These are phyloP conservation scores for Brachyrhaphis roseni DNA, from an alignment of 2,797 vertebrate species.

Conservation along the genomic window DNA sequence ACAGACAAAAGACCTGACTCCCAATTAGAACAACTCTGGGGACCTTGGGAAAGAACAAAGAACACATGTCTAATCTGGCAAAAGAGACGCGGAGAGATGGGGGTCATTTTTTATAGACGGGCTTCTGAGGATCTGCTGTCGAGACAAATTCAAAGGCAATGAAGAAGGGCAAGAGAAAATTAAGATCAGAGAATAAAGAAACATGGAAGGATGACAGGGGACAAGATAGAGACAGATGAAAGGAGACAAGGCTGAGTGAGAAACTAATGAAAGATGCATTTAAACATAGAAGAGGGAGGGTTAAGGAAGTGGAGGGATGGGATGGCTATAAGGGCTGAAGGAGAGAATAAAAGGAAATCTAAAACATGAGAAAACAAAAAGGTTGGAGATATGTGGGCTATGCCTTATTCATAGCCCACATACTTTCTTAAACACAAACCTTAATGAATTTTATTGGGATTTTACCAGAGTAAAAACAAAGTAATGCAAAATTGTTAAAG, in stretches of 20 bases:
- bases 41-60: conserved; percentile 67
- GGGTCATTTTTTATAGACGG: conserved; percentile 47
- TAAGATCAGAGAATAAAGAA: conserved; percentile 50
- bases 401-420: too few species aligned
- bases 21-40: conserved; percentile 67
- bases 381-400: neutral
- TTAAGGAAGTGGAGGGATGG: conserved; percentile 7
- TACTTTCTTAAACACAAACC: neutral
- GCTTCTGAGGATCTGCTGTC: conserved; percentile 52
- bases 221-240: conserved; percentile 50
- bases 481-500: neutral
- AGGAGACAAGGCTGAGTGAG: conserved; percentile 44
- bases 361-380: neutral
- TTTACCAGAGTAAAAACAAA: neutral
- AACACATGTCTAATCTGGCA: conserved; percentile 65
- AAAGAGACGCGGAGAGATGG: conserved; percentile 43
- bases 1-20: conserved; percentile 57
- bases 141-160: conserved; percentile 61
- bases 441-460: neutral
- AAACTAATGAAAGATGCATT: conserved; percentile 55
- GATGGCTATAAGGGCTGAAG: conserved; percentile 11
- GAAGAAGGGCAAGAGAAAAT: conserved; percentile 40
- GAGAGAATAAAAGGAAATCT: conserved; percentile 4
- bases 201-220: conserved; percentile 46
- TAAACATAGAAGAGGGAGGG: conserved; percentile 31